phyloP scores from a whole-genome alignment of 2,113 vertebrate species.

The Perca schrenkii region DNA sequence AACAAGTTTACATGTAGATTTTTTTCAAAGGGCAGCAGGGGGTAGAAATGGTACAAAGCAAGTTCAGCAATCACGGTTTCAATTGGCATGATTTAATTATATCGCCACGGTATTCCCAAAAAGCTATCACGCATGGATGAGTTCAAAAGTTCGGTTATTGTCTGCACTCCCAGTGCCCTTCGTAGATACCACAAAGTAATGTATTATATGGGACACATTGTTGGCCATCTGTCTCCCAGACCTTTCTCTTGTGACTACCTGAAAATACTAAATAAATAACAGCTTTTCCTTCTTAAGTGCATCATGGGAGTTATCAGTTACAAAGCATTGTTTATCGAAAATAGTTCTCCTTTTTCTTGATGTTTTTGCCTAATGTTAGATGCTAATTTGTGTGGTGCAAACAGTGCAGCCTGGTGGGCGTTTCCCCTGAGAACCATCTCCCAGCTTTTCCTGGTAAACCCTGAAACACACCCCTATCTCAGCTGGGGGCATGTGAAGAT shows the following conservation, averaged over 20 bases:
- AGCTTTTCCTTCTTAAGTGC: not conserved
- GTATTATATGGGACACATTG: constrained; percentile 5
- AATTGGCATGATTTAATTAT: constrained; percentile 35
- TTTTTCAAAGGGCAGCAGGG: constrained; percentile 1
- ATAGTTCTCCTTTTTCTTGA: not conserved
- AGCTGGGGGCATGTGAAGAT: not conserved
- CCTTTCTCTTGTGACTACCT: constrained; percentile 2
- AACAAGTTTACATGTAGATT: constrained; percentile 1
- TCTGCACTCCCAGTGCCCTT: constrained; percentile 13
- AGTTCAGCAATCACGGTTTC: not conserved
- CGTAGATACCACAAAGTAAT: constrained; percentile 2
- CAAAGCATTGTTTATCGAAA: not conserved
- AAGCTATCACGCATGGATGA: not conserved
- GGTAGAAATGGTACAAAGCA: not conserved
- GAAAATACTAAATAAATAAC: not conserved
- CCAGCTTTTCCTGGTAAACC: not conserved
- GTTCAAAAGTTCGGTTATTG: constrained; percentile 11
- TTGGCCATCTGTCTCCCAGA: constrained; percentile 5
- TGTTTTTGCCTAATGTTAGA: not conserved
- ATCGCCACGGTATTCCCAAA: not conserved
- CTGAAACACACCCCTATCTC: not conserved
- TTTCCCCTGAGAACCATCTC: not conserved
- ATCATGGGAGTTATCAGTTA: constrained; percentile 6
- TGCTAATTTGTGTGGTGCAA: not conserved
- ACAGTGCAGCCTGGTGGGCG: not conserved